These are phyloP conservation scores for Siderastrea radians DNA, from an alignment of 92 coral and sea anemone species.

Conservation along the genomic window DNA sequence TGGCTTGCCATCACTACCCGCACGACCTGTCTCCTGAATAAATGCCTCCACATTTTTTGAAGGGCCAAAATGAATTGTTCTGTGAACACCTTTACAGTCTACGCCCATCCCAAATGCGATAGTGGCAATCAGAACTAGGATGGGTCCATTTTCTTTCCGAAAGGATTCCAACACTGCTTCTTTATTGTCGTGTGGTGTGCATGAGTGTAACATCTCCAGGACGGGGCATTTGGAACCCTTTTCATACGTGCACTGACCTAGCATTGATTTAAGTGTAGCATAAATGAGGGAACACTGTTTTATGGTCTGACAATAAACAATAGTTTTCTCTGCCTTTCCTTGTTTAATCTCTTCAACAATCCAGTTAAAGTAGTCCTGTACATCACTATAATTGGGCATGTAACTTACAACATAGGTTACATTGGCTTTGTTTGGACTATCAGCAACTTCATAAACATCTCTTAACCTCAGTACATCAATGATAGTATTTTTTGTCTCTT, in stretches of 20 bases:
- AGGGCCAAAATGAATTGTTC: conserved; percentile 43
- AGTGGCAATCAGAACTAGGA: conserved; percentile 23
- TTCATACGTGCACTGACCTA: conserved; percentile 5
- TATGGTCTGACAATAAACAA: conserved; percentile 21
- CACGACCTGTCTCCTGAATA: conserved; percentile 19
- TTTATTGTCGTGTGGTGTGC: conserved; percentile 31
- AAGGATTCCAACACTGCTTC: conserved; percentile 22
- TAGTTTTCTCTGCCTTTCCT: neutral
- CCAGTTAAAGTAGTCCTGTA: conserved; percentile 18
- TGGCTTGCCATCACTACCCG: conserved; percentile 11
- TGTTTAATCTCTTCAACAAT: conserved; percentile 17
- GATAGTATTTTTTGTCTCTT: conserved; percentile 9
- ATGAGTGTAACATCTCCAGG: neutral
- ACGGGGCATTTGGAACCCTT: neutral
- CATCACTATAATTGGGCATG: neutral
- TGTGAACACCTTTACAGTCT: conserved; percentile 28
- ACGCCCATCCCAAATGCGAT: conserved; percentile 50
- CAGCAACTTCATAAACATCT: neutral
- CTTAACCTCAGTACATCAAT: conserved; percentile 15
- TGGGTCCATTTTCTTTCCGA: too few relatives aligned
- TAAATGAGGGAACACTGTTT: conserved; percentile 34
- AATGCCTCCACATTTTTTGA: conserved; percentile 7
- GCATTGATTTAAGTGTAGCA: neutral
- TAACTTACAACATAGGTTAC: conserved; percentile 12
- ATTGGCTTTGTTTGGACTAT: conserved; percentile 36